These are phyloP conservation scores for Serilophus lunatus DNA, from an alignment of 2,113 vertebrate genomes.

Conservation along the genomic window DNA sequence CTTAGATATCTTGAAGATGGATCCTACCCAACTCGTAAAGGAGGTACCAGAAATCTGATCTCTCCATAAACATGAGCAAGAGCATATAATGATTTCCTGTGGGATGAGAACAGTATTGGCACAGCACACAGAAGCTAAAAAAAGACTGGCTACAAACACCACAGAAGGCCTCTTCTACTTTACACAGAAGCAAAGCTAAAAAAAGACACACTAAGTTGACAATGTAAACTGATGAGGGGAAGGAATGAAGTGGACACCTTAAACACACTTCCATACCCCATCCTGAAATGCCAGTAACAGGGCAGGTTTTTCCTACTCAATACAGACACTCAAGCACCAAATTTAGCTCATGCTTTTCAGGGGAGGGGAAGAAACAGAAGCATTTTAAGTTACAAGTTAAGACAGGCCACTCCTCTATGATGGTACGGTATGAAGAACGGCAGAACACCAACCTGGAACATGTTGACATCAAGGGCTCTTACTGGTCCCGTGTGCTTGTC, in stretches of 20 bases:
- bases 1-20: not conserved
- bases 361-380: not conserved
- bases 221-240: fast-evolving
- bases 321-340: not conserved
- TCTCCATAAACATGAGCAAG: not conserved
- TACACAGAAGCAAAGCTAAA: not conserved
- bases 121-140: not conserved
- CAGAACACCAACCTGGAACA: slow-evolving; percentile 84
- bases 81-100: not conserved
- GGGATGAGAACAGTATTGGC: not conserved
- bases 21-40: not conserved
- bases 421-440: not conserved
- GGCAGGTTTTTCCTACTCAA: not conserved
- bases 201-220: not conserved
- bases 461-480: slow-evolving; percentile 89
- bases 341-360: not conserved
- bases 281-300: not conserved
- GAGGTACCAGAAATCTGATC: not conserved
- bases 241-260: not conserved
- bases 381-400: not conserved
- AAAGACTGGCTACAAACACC: not conserved
- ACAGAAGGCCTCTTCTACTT: not conserved
- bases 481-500: slow-evolving; percentile 92
- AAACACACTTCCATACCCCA: not conserved
- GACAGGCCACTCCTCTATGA: not conserved